phyloP scores from a whole-genome alignment of 1,140 invertebrate genomes.

The Gryon sp. region DNA sequence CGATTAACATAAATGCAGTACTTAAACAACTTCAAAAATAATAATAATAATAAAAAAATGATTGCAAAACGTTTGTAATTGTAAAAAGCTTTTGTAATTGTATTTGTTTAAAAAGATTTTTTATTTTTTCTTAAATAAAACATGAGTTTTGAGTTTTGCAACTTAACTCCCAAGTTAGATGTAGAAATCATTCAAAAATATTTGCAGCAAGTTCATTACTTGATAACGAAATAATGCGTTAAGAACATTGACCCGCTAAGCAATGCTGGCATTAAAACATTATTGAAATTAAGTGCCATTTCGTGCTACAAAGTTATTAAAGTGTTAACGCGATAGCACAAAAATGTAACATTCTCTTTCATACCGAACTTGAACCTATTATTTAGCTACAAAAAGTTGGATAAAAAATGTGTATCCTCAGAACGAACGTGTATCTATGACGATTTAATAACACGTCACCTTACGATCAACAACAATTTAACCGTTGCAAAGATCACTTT shows the following conservation, averaged over 20 bases:
- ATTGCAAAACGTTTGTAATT: not conserved
- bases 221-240: conserved; percentile 28
- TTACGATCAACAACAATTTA: conserved; percentile 27
- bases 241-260: conserved; percentile 29
- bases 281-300: conserved; percentile 52
- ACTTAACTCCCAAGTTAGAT: no score
- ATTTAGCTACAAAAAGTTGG: conserved; percentile 18
- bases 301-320: conserved; percentile 27
- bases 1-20: not conserved
- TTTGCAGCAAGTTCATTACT: not conserved
- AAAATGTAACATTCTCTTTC: conserved; percentile 28
- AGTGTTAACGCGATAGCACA: conserved; percentile 33
- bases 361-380: conserved; percentile 17
- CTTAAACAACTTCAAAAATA: not conserved
- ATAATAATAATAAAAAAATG: conserved; percentile 1
- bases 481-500: not conserved
- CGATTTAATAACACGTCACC: conserved; percentile 34
- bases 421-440: conserved; percentile 10
- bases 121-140: no score
- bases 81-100: no score
- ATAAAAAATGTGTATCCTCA: conserved; percentile 11
- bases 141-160: no score
- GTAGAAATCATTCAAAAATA: not conserved
- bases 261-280: conserved; percentile 42
- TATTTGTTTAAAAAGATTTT: no score